Conservation (phyloP, 2,797 vertebrate species). For the Pagetopsis macropterus region DNA sequence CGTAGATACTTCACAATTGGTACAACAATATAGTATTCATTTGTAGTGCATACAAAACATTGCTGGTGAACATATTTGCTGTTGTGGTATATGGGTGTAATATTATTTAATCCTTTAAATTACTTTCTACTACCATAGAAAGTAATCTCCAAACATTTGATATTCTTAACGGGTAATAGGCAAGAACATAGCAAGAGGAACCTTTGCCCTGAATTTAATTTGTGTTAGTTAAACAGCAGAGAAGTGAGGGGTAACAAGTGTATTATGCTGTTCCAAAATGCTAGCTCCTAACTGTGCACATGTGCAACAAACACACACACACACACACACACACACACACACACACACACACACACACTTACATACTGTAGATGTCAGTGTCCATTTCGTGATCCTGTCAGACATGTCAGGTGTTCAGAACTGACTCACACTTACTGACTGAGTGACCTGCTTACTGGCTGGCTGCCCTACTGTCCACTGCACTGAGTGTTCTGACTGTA, state of each 20-base stretch:
- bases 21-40: not conserved
- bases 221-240: conserved; percentile 40
- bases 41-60: not conserved
- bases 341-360: not conserved
- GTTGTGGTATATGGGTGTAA: not conserved
- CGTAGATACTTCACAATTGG: not conserved
- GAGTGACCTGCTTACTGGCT: conserved; percentile 35
- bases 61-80: not conserved
- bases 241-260: conserved; percentile 50
- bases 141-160: too few species aligned
- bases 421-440: conserved; percentile 30
- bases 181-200: too few species aligned
- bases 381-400: conserved; percentile 41
- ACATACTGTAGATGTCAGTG: conserved; percentile 32
- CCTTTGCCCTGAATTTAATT: too few species aligned
- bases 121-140: too few species aligned
- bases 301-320: not conserved
- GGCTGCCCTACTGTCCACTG: conserved; percentile 11
- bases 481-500: conserved; percentile 11
- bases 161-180: too few species aligned
- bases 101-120: too few species aligned
- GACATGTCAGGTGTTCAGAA: conserved; percentile 41
- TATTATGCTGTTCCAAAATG: conserved; percentile 32
- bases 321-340: conserved; percentile 12
- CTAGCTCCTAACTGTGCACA: conserved; percentile 40